Base-by-base conservation (phyloP, 2,888 invertebrate genomes). In the Alentia gelatinosa region DNA sequence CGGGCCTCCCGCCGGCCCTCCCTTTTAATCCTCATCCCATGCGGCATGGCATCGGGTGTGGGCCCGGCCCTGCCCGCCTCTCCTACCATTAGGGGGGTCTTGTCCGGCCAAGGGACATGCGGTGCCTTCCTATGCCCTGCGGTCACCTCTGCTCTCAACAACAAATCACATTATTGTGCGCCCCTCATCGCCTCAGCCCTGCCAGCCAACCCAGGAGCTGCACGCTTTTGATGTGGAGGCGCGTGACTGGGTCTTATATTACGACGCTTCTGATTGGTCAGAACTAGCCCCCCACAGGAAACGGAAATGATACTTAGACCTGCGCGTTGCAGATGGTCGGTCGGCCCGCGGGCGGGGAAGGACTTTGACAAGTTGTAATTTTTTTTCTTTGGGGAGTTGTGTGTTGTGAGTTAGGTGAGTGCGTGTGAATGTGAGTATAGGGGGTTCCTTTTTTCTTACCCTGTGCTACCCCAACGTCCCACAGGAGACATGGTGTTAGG, bases 191-290 rank as follows among this genome's bases (percentile, higher is more conserved):
- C 56, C 56, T n/a, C n/a, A n/a, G 56, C 56, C 68, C 68, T 68
- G 68, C 68, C 68, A 26, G 26, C 68, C 68, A 56, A 56, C 68
- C 33, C 68, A 30, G 12, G 68, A 68, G 79, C 79, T n/a, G 37
- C 12, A 35, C 79, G n/a, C 79, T 79, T 79, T 79, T 79, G 79
- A 79, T 79, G 79, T 79, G 35, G 23, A 1, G 39, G 79, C 79
- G 39, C 37, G 79, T 79, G 79, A 79, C 79, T 37, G 39, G 79
- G 79, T 79, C 79, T 79, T 79, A 79, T 79, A 39, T 79, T 79
- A 79, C 79, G 79, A 79, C 79, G 79, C 79, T 39, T 79, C 79
- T 79, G 79, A 79, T 79, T 79, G 79, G 79, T 79, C 79, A 79
- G 79, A 79, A 79, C 79, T 79, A 79, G 79, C 79, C 79, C 79